Base-by-base conservation (phyloP, 2,113 vertebrate species). In the Toxotes chatareus region DNA sequence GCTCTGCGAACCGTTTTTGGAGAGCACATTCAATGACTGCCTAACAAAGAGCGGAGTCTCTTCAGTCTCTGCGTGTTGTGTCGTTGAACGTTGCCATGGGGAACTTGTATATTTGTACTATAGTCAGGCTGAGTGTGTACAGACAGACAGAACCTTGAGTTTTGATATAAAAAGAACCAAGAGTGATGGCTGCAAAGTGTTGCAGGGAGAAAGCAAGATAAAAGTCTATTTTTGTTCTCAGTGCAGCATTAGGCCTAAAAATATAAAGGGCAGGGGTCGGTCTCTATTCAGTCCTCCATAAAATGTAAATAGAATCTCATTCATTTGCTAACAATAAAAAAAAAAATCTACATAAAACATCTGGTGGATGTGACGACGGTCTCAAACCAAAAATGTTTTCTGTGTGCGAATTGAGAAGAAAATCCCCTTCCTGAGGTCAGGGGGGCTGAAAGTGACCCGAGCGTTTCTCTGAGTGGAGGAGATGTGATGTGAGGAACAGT, bases 31-130 rank as follows among this genome's bases (percentile, higher is more conserved):
- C 13, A 67, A 1, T 12, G 23, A 72, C 53, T 19, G 57, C 60
- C 42, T 23, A 55, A 19, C n/a, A 59, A 76, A 72, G 44, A 59
- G 34, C 61, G 23, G 36, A 79, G 42, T 23, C 34, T 49, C 32
- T 19, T 46, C 57, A 31, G 56, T 13, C 17, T 42, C 27, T 51
- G 31, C 32, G 36, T 56, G 55, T 66, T 6, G 47, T 9, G 32
- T 16, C 27, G 31, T 16, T 23, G 36, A 36, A 64, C 0, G 31
- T 56, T 38, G 16, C 69, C 47, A 9, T 55, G 71, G 61, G 44
- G 36, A 73, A 72, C 57, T 42, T 92, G 85, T 93, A 93, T 91
- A 92, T 91, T 88, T 93, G 91, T 94, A 93, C 67, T 68, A 86
- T 92, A 87, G 75, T 65, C 36, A 5, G 76, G 34, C 46, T 49